These are phyloP conservation scores for Drosophila diplacantha DNA, from an alignment of 2,888 invertebrate genomes.

Conservation along the genomic window DNA sequence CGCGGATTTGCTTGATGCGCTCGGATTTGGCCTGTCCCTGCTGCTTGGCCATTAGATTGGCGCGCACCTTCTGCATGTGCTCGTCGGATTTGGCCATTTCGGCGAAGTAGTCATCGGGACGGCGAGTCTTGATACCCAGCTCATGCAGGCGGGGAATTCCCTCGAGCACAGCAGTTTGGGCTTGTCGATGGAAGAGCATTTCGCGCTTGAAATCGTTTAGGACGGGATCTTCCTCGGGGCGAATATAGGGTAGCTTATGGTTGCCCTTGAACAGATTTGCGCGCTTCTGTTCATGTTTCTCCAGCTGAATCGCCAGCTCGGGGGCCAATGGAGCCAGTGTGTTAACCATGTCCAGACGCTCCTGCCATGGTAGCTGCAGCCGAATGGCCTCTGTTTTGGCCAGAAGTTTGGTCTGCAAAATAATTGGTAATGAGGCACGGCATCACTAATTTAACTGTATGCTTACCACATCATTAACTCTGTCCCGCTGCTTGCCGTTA, in stretches of 20 bases:
- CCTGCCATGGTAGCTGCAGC: conserved; percentile 89
- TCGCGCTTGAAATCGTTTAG: conserved; percentile 95
- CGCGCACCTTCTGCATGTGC: conserved; percentile 97
- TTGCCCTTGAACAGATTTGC: conserved; percentile 83
- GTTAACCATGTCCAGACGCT: conserved; percentile 88
- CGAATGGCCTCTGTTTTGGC: conserved; percentile 85
- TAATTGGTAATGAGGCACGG: neutral
- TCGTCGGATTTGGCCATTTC: conserved; percentile 99
- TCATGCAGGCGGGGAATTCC: conserved; percentile 88
- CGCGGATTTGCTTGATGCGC: conserved; percentile 91
- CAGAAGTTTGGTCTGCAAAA: conserved; percentile 79
- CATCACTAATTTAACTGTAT: rapidly evolving
- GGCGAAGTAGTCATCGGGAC: conserved; percentile 98
- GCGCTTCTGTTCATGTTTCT: conserved; percentile 86
- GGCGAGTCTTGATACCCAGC: conserved; percentile 86
- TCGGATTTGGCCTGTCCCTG: conserved; percentile 91
- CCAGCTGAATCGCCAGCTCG: conserved; percentile 87
- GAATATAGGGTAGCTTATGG: conserved; percentile 82
- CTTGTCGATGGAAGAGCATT: conserved; percentile 90
- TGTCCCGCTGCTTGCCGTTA: conserved; percentile 79
- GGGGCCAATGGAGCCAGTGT: conserved; percentile 89
- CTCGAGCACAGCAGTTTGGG: conserved; percentile 90
- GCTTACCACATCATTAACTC: conserved; percentile 87
- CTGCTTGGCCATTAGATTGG: conserved; percentile 90
- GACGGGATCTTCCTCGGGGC: conserved; percentile 86